Evolutionary conservation across 2,888 invertebrate genomes (phyloP).

Genomic region (Leucania comma): DNA sequence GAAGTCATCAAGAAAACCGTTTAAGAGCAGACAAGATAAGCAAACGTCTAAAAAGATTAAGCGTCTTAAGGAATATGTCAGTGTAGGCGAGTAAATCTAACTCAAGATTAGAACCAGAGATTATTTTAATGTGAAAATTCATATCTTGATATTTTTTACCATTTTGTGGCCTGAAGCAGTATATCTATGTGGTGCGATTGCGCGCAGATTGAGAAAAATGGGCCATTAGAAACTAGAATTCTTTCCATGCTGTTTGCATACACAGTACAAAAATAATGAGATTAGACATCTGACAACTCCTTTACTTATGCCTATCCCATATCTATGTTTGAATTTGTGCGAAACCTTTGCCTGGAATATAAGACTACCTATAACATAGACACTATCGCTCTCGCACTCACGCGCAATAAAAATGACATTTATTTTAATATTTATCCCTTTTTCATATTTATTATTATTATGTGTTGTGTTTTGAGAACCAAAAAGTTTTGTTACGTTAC

Average conservation of each 20-base stretch:
- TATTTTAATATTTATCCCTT: too few relatives aligned
- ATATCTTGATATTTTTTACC: slow-evolving; percentile 14
- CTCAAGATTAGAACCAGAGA: slow-evolving; percentile 43
- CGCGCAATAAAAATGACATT: too few relatives aligned
- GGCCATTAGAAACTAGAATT: background rate
- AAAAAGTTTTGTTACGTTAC: background rate
- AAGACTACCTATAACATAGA: background rate
- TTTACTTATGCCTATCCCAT: background rate
- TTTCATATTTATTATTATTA: too few relatives aligned
- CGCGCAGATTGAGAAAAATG: background rate
- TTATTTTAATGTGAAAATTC: slow-evolving; percentile 24
- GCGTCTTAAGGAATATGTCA: slow-evolving; percentile 16
- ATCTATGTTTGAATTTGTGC: background rate
- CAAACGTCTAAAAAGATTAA: slow-evolving; percentile 22
- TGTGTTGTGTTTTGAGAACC: background rate
- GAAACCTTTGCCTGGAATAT: background rate
- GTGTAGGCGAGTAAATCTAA: background rate
- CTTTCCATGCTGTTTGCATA: background rate
- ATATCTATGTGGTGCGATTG: background rate
- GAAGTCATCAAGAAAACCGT: slow-evolving; percentile 22
- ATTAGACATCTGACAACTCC: background rate
- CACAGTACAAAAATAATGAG: background rate
- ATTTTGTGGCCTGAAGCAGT: too few relatives aligned
- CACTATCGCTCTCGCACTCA: background rate
- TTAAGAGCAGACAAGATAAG: slow-evolving; percentile 33